Base-by-base conservation (phyloP, 2,797 vertebrate genomes). In the Cuculus canorus region DNA sequence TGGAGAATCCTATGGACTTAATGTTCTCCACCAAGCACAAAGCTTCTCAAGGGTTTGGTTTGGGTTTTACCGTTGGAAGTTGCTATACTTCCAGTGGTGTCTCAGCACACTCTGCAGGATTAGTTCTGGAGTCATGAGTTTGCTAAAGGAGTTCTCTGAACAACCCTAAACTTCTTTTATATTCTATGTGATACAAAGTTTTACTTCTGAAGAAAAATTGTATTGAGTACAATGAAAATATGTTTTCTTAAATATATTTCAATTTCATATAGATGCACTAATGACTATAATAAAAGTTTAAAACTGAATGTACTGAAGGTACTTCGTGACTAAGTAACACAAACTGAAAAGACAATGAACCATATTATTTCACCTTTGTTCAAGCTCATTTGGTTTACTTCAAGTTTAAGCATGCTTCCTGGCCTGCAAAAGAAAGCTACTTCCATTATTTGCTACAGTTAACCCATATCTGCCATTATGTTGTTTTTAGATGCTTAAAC, bases 161-260 rank as follows among this genome's bases (percentile, higher is more conserved):
- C 35, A 72, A 19, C 4, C 5, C 11, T 23, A 25, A 50, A 50
- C 15, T 52, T 48, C 23, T 13, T 15, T 43, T 82, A n/a, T 25
- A 81, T 78, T 48, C n/a, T 10, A 37, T 7, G 32, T 2, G 6
- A 32, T 25, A 54, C 2, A 13, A 77, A 57, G 8, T 64, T 35
- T 17, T n/a, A 33, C 12, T 60, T 60, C 22, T 13, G 12, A 90
- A 54, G 5, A 77, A 69, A 82, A 66, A 21, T 22, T 9, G 13
- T 0, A 1, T 27, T 37, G 60, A 45, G 13, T 13, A 65, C 7
- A 48, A 17, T 8, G 1, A 72, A 27, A 7, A 22, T 25, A 3
- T 17, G 75, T 88, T 82, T 27, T 7, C 52, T 35, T 6, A 56
- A 82, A 19, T 30, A 16, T 43, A 32, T 77, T 83, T 72, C 11